phyloP scores from a whole-genome alignment of 2,113 vertebrate genomes.

The Brachyhypopomus gauderio region DNA sequence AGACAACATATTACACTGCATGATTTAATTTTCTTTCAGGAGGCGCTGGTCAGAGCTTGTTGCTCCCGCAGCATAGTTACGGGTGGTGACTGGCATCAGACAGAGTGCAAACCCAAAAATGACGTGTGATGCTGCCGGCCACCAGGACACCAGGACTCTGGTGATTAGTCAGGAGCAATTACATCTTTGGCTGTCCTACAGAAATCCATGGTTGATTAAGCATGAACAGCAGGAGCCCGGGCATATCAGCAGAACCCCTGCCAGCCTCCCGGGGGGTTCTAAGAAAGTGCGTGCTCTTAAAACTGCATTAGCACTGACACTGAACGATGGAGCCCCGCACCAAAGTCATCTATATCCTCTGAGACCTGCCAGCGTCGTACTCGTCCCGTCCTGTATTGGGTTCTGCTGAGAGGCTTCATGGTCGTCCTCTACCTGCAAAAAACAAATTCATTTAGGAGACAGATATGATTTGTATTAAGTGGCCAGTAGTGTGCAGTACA shows the following conservation, averaged over 20 bases:
- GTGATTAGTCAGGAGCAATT: conserved; percentile 41
- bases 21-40: not conserved
- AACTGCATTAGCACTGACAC: conserved; percentile 43
- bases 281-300: conserved; percentile 21
- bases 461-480: not conserved
- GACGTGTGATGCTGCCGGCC: not conserved
- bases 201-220: conserved; percentile 48
- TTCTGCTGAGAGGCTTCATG: not conserved
- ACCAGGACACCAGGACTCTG: conserved; percentile 1
- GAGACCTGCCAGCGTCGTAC: not conserved
- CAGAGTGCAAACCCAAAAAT: not conserved
- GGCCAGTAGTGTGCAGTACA: not conserved
- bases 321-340: conserved; percentile 39
- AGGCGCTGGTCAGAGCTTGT: not conserved
- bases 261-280: conserved; percentile 10
- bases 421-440: not conserved
- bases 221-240: conserved; percentile 19
- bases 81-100: conserved; percentile 15
- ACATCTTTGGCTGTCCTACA: conserved; percentile 22
- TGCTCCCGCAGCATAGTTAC: not conserved
- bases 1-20: not conserved
- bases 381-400: not conserved
- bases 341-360: not conserved
- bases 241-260: conserved; percentile 25
- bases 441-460: not conserved